Percentiles rank a stretch among this genome's conserved stretches.
Evolutionary conservation across 2,797 vertebrate genomes (phyloP).

Genomic region (Aeoliscus strigatus): DNA sequence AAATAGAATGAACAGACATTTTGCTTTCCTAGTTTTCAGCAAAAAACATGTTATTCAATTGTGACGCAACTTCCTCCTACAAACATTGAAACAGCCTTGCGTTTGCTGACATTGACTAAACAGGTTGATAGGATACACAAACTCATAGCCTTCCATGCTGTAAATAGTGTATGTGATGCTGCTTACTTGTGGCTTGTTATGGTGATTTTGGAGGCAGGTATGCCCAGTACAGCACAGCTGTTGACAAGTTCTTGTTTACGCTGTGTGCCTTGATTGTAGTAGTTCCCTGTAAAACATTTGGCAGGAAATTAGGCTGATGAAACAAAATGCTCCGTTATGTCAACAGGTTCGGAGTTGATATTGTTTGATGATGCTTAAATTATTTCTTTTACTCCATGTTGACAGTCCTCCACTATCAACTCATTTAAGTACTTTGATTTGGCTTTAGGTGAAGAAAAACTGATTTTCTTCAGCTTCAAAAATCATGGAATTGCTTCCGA

Average conservation of each 20-base stretch:
- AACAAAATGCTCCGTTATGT: not conserved
- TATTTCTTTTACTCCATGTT: not conserved
- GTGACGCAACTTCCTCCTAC: too few species aligned
- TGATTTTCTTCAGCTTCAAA: too few species aligned
- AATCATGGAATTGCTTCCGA: too few species aligned
- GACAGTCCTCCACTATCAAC: not conserved
- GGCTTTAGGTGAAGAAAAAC: too few species aligned
- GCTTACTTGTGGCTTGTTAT: conserved; percentile 88
- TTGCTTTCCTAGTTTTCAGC: too few species aligned
- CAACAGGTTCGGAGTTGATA: too few species aligned
- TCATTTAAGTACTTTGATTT: not conserved
- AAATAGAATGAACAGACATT: too few species aligned
- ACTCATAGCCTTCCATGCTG: not conserved
- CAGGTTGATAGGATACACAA: not conserved
- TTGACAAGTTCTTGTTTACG: conserved; percentile 87
- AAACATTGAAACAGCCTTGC: too few species aligned
- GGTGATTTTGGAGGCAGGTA: conserved; percentile 79
- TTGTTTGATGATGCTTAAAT: not conserved
- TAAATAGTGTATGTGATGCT: conserved; percentile 1
- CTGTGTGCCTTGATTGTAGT: conserved; percentile 84
- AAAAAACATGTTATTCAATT: too few species aligned
- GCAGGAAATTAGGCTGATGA: conserved; percentile 6
- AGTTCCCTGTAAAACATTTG: conserved; percentile 82
- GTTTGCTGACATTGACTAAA: too few species aligned
- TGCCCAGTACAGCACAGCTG: conserved; percentile 87